phyloP scores from a whole-genome alignment of 1,140 invertebrate genomes.

The Euschistus heros region DNA sequence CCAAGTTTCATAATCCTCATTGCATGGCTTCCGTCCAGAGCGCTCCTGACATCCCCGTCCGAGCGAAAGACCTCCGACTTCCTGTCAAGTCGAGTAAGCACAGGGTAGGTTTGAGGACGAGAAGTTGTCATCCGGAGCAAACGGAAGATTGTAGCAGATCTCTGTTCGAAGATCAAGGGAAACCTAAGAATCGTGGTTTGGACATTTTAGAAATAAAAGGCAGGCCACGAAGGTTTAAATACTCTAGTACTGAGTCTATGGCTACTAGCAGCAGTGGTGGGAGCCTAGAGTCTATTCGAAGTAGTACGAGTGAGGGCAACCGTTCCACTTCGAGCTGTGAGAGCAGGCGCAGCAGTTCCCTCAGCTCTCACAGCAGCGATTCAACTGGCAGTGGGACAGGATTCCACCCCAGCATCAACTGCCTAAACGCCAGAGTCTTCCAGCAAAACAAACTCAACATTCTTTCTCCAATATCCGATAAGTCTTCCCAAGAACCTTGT shows the following conservation, averaged over 20 bases:
- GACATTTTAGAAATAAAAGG: constrained; percentile 56
- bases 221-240: constrained; percentile 51
- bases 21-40: constrained; percentile 65
- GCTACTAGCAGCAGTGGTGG: constrained; percentile 71
- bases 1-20: constrained; percentile 55
- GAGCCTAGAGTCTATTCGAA: constrained; percentile 70
- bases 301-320: constrained; percentile 71
- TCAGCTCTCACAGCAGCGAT: constrained; percentile 74
- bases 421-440: constrained; percentile 32
- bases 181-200: neutral
- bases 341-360: constrained; percentile 58
- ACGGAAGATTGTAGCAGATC: neutral
- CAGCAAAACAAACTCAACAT: constrained; percentile 64
- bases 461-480: constrained; percentile 78
- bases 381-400: constrained; percentile 42
- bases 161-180: constrained; percentile 6
- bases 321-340: constrained; percentile 68
- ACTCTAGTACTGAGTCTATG: constrained; percentile 75
- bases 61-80: constrained; percentile 45
- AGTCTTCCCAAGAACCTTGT: constrained; percentile 74
- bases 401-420: constrained; percentile 35
- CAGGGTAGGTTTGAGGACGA: constrained; percentile 40
- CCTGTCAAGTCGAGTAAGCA: constrained; percentile 52
- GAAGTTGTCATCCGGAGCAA: neutral
- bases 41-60: constrained; percentile 56